Conservation (phyloP, 2,888 invertebrate genomes). For the Apantesis nais region DNA sequence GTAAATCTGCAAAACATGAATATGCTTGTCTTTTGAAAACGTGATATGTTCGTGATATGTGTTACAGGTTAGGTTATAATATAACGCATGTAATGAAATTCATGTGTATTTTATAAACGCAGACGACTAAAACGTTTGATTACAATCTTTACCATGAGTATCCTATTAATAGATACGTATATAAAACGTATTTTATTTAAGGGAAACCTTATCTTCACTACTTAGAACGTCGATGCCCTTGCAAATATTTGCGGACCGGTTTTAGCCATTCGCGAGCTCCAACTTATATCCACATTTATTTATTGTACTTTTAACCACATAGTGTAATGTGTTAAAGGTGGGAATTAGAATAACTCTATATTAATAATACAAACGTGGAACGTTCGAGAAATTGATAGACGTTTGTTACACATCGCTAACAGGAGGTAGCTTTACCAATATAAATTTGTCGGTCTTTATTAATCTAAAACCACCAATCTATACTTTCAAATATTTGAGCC, state of each 20-base stretch:
- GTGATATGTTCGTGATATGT: too few species aligned
- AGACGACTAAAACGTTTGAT: neutral
- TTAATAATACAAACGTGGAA: neutral
- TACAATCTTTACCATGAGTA: neutral
- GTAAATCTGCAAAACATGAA: too few species aligned
- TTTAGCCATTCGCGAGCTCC: conserved; percentile 36
- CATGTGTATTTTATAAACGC: neutral
- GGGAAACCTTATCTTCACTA: neutral
- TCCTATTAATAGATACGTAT: neutral
- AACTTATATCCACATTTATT: neutral
- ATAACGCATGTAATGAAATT: neutral
- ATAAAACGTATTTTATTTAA: neutral
- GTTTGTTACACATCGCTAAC: too few species aligned
- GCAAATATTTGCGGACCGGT: conserved; percentile 47
- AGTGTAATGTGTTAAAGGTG: neutral
- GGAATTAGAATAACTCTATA: too few species aligned
- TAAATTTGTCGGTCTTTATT: too few species aligned
- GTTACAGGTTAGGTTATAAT: too few species aligned
- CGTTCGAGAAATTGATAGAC: too few species aligned
- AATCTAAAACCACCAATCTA: too few species aligned
- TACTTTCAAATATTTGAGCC: too few species aligned
- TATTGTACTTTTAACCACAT: neutral
- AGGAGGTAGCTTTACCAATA: too few species aligned
- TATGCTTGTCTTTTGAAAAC: too few species aligned
- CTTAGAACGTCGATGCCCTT: conserved; percentile 46